phyloP scores from a whole-genome alignment of 1,140 invertebrate species.

The Paralvinella palmiformis region DNA sequence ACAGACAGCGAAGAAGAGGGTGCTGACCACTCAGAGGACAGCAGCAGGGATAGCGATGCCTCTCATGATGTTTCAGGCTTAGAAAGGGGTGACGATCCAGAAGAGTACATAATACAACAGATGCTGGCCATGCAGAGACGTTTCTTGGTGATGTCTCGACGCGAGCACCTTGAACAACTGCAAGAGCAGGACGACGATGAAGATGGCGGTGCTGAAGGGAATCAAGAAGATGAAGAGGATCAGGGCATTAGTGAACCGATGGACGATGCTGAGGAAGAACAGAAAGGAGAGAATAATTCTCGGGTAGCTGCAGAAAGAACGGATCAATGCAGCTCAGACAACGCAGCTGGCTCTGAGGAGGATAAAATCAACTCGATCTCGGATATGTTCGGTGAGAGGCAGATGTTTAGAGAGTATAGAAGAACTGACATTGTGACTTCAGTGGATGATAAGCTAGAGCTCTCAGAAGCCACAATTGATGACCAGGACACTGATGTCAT shows the following conservation, averaged over 20 bases:
- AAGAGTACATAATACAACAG: conserved; percentile 30
- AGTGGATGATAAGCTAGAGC: background rate
- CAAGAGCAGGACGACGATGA: conserved; percentile 46
- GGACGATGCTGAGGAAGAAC: conserved; percentile 6
- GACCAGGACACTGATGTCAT: conserved; percentile 9
- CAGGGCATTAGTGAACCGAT: conserved; percentile 14
- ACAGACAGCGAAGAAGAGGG: conserved; percentile 19
- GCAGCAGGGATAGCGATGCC: background rate
- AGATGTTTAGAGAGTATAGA: no score
- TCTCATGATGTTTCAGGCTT: conserved; percentile 17
- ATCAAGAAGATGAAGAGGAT: conserved; percentile 11
- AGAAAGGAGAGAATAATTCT: background rate
- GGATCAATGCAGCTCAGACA: no score
- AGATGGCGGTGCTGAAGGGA: conserved; percentile 23
- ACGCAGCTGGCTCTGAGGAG: no score
- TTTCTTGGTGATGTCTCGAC: no score
- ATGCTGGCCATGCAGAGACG: conserved; percentile 29
- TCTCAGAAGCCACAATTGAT: conserved; percentile 17
- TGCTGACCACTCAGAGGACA: conserved; percentile 17
- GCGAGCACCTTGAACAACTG: no score
- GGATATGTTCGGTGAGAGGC: no score
- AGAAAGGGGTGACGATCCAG: conserved; percentile 30
- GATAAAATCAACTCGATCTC: no score
- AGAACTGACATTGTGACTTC: background rate
- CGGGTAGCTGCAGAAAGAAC: no score